Evolutionary conservation across 2,888 invertebrate species (phyloP), one percentile per base, ranked within the genome.

Genomic region (Ophraella communa): DNA sequence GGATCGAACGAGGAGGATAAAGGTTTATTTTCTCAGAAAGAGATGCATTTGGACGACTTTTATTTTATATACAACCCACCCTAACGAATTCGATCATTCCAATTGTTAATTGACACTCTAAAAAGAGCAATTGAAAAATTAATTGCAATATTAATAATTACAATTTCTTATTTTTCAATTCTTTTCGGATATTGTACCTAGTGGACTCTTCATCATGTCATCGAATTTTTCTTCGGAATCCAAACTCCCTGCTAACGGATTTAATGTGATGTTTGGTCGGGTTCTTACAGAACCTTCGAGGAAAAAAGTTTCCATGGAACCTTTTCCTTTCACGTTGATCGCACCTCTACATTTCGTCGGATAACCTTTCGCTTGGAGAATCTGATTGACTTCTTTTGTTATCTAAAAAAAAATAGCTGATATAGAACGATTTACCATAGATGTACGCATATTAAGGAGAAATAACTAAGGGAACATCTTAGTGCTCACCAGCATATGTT

Each of bases 271-370:
- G 61, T 83, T 82, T 45, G 80, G 75, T 39, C 74, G 74, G 18
- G 69, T 45, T 55, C 75, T 74, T 21, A 73, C 71, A 61, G 78
- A 77, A 33, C 81, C 82, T 35, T 83, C 81, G 56, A 94, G 84
- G 81, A 95, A 94, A 83, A 91, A 96, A 0, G 96, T 96, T 68
- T 94, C 87, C 96, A 96, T 96, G 71, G 93, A 91, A 18, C 96
- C 96, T 82, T 96, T 96, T 61, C 96, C 96, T 82, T 96, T 97
- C 11, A 97, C 96, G 76, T 93, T 90, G 57, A 97, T 91, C 66
- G 88, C 88, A 17, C 96, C 97, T 3, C 97, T 88, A 81, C 95
- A 95, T 24, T 89, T 89, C 44, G 96, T 84, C 39, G 89, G 87
- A 83, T 92, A 96, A 42, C 95, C 94, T 64, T 91, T 90, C 14